Base-by-base conservation (phyloP, 2,113 vertebrate genomes). In the Pterocles burchelli region DNA sequence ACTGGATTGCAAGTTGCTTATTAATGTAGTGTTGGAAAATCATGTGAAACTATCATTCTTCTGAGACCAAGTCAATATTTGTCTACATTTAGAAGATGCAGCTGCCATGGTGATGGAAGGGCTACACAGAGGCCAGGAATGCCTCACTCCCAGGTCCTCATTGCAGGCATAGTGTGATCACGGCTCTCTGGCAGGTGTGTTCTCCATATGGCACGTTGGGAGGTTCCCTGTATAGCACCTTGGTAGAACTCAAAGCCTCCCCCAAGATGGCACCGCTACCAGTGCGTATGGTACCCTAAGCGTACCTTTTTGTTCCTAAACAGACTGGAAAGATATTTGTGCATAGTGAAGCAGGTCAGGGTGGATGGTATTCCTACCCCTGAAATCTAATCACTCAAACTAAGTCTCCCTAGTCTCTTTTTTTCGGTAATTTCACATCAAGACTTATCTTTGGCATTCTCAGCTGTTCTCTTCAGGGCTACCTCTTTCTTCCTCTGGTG, bases 11-110 rank as follows among this genome's bases (percentile, higher is more conserved):
- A 88, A 84, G 88, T 74, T 84, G 79, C 31, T 94, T 96, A 89
- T 94, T 93, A 92, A 94, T 94, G 68, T 61, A 57, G 63, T 43
- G 84, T 66, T 94, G 31, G 67, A 89, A 89, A 96, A 95, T 49
- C 59, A 75, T 62, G 49, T 77, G 61, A 84, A 91, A 78, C 19
- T 38, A 63, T 36, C 52, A 17, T 80, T 85, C 46, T 89, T 76
- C 85, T 67, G 65, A 90, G 57, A 95, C 55, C 74, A 65, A 80
- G 88, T 96, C 93, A 96, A 86, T 94, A 90, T 94, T 96, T 90
- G 61, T 65, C 82, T 86, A 20, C 65, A 38, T 58, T 86, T 81
- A 71, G 59, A 71, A 80, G 83, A 83, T 86, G 34, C 26, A 66
- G 43, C 71, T 93, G 89, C 82, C 17, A 13, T 48, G 51, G 51